phyloP scores from a whole-genome alignment of 2,888 invertebrate species.

The Congeria kusceri region DNA sequence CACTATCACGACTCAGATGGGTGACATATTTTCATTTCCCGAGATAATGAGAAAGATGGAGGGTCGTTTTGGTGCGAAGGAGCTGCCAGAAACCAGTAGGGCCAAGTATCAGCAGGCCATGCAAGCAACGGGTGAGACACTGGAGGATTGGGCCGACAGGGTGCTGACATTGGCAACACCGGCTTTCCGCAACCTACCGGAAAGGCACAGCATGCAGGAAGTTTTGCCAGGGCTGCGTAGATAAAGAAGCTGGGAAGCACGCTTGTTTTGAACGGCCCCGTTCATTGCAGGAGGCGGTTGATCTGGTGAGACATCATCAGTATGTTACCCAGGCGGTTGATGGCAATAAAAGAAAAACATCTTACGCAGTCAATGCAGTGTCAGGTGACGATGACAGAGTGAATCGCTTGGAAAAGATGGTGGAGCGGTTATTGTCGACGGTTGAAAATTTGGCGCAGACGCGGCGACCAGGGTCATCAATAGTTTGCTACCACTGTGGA shows the following conservation, averaged over 20 bases:
- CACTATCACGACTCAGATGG: too few species aligned
- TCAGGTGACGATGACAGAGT: neutral
- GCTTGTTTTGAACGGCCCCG: conserved; percentile 39
- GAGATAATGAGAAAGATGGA: conserved; percentile 26
- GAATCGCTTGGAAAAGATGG: neutral
- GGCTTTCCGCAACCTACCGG: conserved; percentile 42
- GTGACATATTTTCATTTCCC: neutral
- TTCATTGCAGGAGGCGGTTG: conserved; percentile 28
- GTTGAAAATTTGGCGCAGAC: too few species aligned
- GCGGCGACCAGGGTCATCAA: too few species aligned
- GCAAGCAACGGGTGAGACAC: conserved; percentile 12
- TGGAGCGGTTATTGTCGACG: neutral
- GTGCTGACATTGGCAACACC: conserved; percentile 45
- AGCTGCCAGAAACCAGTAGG: conserved; percentile 26
- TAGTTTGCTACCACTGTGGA: conserved; percentile 4
- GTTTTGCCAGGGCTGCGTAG: conserved; percentile 45
- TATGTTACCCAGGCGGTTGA: too few species aligned
- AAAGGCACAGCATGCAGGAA: conserved; percentile 20
- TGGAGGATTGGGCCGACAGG: too few species aligned
- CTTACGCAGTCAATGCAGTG: too few species aligned
- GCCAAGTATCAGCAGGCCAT: conserved; percentile 31
- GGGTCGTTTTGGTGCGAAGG: conserved; percentile 17
- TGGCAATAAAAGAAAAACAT: conserved; percentile 3
- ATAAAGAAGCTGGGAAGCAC: conserved; percentile 38
- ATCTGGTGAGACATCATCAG: conserved; percentile 36